Evolutionary conservation across 2,888 invertebrate genomes (phyloP).

Genomic region (Melanchra persicariae): DNA sequence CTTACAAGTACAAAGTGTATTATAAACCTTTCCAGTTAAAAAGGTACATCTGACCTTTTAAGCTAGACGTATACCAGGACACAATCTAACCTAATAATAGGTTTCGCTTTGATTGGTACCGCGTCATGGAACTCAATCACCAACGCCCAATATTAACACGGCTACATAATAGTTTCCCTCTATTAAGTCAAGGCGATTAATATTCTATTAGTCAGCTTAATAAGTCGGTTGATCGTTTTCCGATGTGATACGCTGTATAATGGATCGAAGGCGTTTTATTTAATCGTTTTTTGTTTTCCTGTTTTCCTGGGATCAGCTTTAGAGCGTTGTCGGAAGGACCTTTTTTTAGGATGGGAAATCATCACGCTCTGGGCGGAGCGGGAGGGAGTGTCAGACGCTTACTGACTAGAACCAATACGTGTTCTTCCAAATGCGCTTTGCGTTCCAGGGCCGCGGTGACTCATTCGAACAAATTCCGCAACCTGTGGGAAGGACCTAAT

Average conservation of each 20-base stretch:
- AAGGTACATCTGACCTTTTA: constrained; percentile 9
- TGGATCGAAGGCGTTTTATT: neutral
- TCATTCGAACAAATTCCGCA: too few species aligned
- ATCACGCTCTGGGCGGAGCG: too few species aligned
- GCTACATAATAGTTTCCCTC: constrained; percentile 21
- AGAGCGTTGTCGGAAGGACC: neutral
- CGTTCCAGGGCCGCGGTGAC: too few species aligned
- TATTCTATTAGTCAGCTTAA: constrained; percentile 55
- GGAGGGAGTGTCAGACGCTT: too few species aligned
- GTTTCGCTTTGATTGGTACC: constrained; percentile 38
- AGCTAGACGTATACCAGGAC: neutral
- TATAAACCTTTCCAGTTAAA: constrained; percentile 14
- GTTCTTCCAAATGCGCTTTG: too few species aligned
- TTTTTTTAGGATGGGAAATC: too few species aligned
- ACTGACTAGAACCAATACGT: too few species aligned
- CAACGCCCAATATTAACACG: constrained; percentile 25
- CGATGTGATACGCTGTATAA: constrained; percentile 18
- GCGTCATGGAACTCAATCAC: constrained; percentile 35
- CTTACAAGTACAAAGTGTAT: neutral
- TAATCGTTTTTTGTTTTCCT: constrained; percentile 1
- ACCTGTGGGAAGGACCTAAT: too few species aligned
- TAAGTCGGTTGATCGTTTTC: constrained; percentile 40
- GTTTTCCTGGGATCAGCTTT: neutral
- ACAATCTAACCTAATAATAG: constrained; percentile 21
- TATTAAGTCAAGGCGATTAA: constrained; percentile 37